Evolutionary conservation across 2,888 invertebrate genomes (phyloP), one percentile per base, ranked within the genome.

Genomic region (Rhingia rostrata): DNA sequence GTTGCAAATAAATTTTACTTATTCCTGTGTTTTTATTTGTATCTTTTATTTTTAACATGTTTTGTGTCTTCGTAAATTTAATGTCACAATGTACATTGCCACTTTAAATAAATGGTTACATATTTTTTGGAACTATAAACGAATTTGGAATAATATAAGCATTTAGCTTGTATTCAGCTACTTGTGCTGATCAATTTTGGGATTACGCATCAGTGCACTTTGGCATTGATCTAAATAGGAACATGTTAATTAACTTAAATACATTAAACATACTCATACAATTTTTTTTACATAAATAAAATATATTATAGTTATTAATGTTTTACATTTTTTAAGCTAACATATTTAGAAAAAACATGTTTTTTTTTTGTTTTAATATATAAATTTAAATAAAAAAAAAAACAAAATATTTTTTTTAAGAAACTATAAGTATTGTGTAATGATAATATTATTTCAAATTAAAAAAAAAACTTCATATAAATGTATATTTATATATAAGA

Each of bases 161-260:
- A 39, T 45, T 45, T 69, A 58, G 67, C 83, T 83, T 83, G 47
- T 58, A 73, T 74, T 70, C 84, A 84, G 84, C 80, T 83, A 83
- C 74, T 84, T 84, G 84, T 70, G 84, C 84, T 84, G 84, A 69
- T 51, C 51, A 54, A 45, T 80, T 81, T 78, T 86, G 82, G 83
- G 86, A 83, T 74, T 69, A 82, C 77, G 86, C 83, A 82, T 86
- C 67, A 83, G 75, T 64, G 81, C 67, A 86, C 79, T 77, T 83
- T 83, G 74, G 75, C 81, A 83, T 53, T 74, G 84, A 58, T 41
- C 33, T 70, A 61, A 54, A 77, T 47, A 80, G 47, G 33, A 64
- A 69, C 22, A 58, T 54, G 66, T 63, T 56, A 58, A 81, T 51
- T 63, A 69, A 69, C 22, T 41, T 45, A 45, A 79, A 45, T 41